Base-by-base conservation (phyloP, 2,888 invertebrate genomes). In the Brenthis ino region DNA sequence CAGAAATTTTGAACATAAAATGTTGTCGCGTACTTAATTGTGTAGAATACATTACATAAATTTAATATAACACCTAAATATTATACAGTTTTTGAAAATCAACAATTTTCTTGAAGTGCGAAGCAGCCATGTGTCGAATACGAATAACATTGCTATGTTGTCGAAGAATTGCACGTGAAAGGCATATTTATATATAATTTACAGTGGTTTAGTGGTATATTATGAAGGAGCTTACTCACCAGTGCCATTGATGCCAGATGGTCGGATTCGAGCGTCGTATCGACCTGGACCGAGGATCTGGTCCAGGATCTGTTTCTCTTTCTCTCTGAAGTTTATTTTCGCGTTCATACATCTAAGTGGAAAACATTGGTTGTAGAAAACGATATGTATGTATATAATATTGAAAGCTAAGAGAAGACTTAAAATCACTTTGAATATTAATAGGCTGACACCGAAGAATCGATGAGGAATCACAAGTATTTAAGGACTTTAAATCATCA, bases 301-400 rank as follows among this genome's bases (percentile, higher is more conserved):
- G 93, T 98, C 98, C 90, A 98, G 94, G 82, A 98, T 97, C 93
- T 97, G 96, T 90, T 98, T 98, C 93, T 98, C 98, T 93, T 97
- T 97, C 94, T 97, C 97, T 81, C 98, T 95, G 94, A 97, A 98
- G 94, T 98, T 98, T 88, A 96, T 95, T 94, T 96, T 96, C 84
- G 94, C 95, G 91, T 95, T 95, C 93, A 95, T 94, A 92, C 96
- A 96, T 94, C 96, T 96, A 93, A 24, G 54, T 33, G 16, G 48
- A 12, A 63, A 63, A 53, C 16, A 16, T 13, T 20, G 3, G 13
- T 53, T 53, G 28, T 16, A 6, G 1, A 6, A 28, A 4, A 37
- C 37, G 0, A 16, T 57, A 20, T 20, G 20, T 20, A 37, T 8
- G 6, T 24, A 24, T 24, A 24, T 24, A 24, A 28, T 3, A 8